Conservation (phyloP, 2,113 vertebrate species). For the Hemiscyllium ocellatum region DNA sequence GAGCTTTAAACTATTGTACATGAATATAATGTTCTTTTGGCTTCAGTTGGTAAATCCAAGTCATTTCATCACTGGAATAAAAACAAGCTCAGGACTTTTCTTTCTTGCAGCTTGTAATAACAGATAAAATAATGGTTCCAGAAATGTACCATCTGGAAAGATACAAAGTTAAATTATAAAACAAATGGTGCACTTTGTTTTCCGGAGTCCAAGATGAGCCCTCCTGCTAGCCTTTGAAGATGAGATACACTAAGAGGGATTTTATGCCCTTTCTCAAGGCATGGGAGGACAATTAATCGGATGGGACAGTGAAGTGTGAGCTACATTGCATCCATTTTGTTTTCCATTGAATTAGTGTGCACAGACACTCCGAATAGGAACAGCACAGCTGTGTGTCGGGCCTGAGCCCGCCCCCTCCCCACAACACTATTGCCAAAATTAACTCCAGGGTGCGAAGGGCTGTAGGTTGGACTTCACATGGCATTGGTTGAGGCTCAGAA, state of each 20-base stretch:
- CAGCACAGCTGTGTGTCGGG: too few species aligned
- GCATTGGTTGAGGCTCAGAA: too few species aligned
- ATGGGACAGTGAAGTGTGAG: too few species aligned
- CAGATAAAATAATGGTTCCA: background rate
- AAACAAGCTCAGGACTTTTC: background rate
- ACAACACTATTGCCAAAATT: too few species aligned
- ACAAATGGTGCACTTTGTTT: background rate
- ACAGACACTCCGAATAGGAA: too few species aligned
- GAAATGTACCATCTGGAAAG: background rate
- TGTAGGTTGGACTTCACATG: too few species aligned
- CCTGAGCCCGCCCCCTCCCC: too few species aligned
- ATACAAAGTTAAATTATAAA: background rate
- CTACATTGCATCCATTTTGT: too few species aligned
- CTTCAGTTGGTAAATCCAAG: background rate
- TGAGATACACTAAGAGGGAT: background rate
- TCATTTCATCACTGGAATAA: background rate
- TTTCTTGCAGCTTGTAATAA: background rate
- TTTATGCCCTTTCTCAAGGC: too few species aligned
- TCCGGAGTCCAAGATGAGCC: background rate
- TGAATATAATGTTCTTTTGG: background rate
- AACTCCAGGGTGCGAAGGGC: too few species aligned
- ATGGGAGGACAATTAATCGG: too few species aligned
- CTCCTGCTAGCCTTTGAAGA: background rate
- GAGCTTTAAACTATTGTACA: background rate
- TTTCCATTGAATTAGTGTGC: too few species aligned